Evolutionary conservation across 2,797 vertebrate genomes (phyloP).

Genomic region (Sebastes alutus): DNA sequence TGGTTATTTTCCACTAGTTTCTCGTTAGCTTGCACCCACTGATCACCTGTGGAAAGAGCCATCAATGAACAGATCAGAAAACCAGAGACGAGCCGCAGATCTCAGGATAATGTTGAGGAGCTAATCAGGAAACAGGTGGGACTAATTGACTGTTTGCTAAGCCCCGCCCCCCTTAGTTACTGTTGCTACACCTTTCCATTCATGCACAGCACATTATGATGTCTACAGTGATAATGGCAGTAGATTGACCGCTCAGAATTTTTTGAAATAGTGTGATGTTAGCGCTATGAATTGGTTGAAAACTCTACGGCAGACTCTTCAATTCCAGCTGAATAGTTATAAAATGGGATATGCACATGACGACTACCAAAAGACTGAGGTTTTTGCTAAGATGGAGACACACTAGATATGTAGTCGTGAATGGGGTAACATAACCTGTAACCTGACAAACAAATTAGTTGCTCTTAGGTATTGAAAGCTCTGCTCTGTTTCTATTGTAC

Average conservation of each 20-base stretch:
- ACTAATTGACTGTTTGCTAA: background rate
- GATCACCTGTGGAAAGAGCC: slow-evolving; percentile 73
- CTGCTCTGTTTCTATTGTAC: no score
- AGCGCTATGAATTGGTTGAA: background rate
- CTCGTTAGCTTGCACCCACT: slow-evolving; percentile 86
- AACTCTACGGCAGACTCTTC: background rate
- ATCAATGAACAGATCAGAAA: background rate
- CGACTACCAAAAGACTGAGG: no score
- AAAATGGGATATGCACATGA: background rate
- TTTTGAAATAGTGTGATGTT: background rate
- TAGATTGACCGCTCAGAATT: background rate
- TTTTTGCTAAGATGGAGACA: no score
- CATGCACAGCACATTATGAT: background rate
- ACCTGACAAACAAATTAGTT: no score
- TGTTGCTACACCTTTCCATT: background rate
- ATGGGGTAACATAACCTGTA: no score
- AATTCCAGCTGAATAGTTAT: background rate
- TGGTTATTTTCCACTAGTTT: slow-evolving; percentile 80
- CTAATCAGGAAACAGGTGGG: background rate
- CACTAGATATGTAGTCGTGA: no score
- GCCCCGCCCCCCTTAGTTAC: background rate
- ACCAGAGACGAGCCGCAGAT: background rate
- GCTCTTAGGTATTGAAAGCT: no score
- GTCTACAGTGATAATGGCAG: background rate
- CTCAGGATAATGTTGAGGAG: background rate